Percentiles rank a stretch among this genome's conserved stretches.
These are phyloP conservation scores for Phaetusa simplex DNA, from an alignment of 2,113 vertebrate species.

Conservation along the genomic window DNA sequence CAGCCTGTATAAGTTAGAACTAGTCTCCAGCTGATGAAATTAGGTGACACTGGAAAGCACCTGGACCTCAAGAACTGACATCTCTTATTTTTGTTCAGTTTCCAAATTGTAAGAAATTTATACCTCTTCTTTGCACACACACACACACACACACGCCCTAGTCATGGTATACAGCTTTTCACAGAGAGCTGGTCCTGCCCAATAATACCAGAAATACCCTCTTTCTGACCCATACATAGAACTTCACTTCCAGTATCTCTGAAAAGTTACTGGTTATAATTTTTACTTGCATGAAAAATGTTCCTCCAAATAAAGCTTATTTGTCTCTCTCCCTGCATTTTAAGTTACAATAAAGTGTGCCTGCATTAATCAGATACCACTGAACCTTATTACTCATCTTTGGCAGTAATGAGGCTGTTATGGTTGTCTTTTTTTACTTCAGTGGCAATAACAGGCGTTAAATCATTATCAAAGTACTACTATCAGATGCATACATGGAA, in stretches of 20 bases:
- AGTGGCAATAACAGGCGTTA: not conserved
- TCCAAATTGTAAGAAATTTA: not conserved
- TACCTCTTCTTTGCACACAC: not conserved
- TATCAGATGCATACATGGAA: not conserved
- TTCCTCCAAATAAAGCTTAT: not conserved
- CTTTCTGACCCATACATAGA: rapidly evolving
- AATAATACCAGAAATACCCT: not conserved
- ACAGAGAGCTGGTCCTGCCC: not conserved
- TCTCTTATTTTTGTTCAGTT: not conserved
- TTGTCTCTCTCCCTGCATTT: not conserved
- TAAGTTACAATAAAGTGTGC: not conserved
- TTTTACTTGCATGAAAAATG: not conserved
- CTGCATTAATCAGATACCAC: not conserved
- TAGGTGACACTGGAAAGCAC: not conserved
- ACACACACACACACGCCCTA: not conserved
- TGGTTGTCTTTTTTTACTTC: not conserved
- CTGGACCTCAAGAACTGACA: not conserved
- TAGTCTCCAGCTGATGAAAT: not conserved
- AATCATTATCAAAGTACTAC: not conserved
- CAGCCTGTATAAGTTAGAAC: not conserved
- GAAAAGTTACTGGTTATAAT: not conserved
- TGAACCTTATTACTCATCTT: not conserved
- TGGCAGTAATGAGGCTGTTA: not conserved
- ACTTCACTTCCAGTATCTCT: not conserved
- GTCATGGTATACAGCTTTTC: not conserved